A percentile compares a stretch with the other conserved stretches of the same genome.
Evolutionary conservation across 2,113 vertebrate genomes (phyloP).

Genomic region (Neolamprologus fasciatus): DNA sequence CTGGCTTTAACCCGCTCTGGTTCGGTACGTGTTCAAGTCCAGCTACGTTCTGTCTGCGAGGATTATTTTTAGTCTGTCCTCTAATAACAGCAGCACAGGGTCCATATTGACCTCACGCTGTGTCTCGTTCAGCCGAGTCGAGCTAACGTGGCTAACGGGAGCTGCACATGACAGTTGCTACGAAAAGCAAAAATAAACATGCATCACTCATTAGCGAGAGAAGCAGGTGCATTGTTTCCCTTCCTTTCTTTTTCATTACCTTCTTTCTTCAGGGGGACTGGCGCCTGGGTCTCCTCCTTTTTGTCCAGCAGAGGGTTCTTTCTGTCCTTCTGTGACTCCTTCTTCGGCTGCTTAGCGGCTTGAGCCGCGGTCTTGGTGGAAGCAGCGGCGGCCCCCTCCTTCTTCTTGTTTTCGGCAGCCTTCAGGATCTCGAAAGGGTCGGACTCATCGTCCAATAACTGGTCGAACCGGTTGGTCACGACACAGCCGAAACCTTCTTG

Average conservation of each 20-base stretch:
- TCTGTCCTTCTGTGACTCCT: slow-evolving; percentile 92
- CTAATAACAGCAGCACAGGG: slow-evolving; percentile 15
- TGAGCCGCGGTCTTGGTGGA: slow-evolving; percentile 81
- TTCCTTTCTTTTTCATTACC: slow-evolving; percentile 51
- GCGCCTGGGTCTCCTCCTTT: slow-evolving; percentile 78
- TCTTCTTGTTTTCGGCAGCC: slow-evolving; percentile 92
- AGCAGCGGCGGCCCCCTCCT: slow-evolving; percentile 80
- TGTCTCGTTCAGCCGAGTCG: not conserved
- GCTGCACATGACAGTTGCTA: slow-evolving; percentile 29
- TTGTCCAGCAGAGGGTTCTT: slow-evolving; percentile 84
- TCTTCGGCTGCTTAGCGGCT: slow-evolving; percentile 86
- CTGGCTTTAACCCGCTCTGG: not conserved
- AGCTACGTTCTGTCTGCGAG: not conserved
- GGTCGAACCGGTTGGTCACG: slow-evolving; percentile 97
- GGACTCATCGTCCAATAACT: slow-evolving; percentile 94
- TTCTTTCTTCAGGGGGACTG: slow-evolving; percentile 82
- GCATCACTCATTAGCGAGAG: not conserved
- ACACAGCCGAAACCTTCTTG: slow-evolving; percentile 97
- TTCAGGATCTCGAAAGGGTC: slow-evolving; percentile 94
- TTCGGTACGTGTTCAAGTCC: not conserved
- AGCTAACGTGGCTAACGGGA: slow-evolving; percentile 23
- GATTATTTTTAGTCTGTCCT: not conserved
- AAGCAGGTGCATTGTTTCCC: not conserved
- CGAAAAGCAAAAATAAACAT: not conserved
- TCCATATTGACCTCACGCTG: slow-evolving; percentile 57